Evolutionary conservation across 2,888 invertebrate species (phyloP).

Genomic region (Amiota minor): DNA sequence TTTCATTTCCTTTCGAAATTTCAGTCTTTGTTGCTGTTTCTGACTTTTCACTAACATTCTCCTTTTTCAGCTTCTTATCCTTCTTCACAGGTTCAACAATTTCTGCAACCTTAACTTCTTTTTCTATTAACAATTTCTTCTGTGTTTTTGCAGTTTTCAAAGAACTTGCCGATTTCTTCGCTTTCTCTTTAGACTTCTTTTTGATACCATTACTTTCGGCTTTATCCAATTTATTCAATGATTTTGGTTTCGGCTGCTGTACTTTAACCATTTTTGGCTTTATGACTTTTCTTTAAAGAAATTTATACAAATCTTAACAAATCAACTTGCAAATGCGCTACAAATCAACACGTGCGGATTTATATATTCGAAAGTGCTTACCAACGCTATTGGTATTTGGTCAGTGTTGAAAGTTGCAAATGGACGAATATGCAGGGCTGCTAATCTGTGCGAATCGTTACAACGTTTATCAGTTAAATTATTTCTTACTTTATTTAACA

Average conservation of each 20-base stretch:
- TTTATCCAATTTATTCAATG: constrained; percentile 45
- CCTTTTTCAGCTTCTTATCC: constrained; percentile 26
- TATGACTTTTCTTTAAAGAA: not conserved
- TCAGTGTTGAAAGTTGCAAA: not conserved
- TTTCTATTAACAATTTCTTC: constrained; percentile 29
- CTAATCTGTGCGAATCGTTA: not conserved
- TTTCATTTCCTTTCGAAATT: constrained; percentile 25
- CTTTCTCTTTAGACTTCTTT: constrained; percentile 41
- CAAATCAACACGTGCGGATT: constrained; percentile 22
- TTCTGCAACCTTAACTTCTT: constrained; percentile 14
- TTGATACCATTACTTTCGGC: constrained; percentile 42
- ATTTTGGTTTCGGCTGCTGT: constrained; percentile 55
- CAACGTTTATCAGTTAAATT: not conserved
- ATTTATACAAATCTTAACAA: not conserved
- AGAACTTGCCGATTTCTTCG: not conserved
- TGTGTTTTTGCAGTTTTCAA: not conserved
- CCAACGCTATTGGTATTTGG: not conserved
- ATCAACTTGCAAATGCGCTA: not conserved
- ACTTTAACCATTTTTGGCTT: constrained; percentile 55
- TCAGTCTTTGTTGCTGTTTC: not conserved
- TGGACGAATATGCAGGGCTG: too few relatives aligned
- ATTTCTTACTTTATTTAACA: too few relatives aligned
- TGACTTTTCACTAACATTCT: not conserved
- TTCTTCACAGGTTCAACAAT: constrained; percentile 9
- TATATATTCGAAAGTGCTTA: not conserved